These are phyloP conservation scores for Brenthis hecate DNA, from an alignment of 2,888 invertebrate species.

Conservation along the genomic window DNA sequence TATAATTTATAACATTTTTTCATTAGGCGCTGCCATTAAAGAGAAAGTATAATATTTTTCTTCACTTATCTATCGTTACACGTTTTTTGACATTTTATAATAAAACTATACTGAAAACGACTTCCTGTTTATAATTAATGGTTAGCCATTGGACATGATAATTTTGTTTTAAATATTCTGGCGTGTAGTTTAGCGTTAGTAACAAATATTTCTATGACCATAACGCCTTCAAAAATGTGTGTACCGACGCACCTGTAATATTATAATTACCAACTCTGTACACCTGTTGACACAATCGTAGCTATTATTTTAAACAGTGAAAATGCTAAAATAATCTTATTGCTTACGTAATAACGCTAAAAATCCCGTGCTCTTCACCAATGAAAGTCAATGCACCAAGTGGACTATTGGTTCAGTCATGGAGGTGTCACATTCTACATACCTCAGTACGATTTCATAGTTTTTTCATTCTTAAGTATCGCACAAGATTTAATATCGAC, in stretches of 20 bases:
- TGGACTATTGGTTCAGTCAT: constrained; percentile 17
- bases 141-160: constrained; percentile 20
- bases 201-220: constrained; percentile 56
- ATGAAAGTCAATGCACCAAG: background rate
- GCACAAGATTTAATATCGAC: constrained; percentile 10
- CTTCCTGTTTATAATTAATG: constrained; percentile 21
- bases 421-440: constrained; percentile 50
- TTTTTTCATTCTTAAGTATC: constrained; percentile 27
- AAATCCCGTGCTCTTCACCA: background rate
- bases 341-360: background rate
- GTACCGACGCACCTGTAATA: constrained; percentile 54
- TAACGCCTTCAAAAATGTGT: constrained; percentile 36
- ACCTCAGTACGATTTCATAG: constrained; percentile 37
- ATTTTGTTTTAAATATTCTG: constrained; percentile 21
- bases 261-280: constrained; percentile 40
- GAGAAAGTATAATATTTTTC: constrained; percentile 29
- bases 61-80: constrained; percentile 19
- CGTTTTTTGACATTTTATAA: constrained; percentile 25
- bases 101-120: constrained; percentile 15
- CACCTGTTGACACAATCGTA: background rate
- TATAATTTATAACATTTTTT: constrained; percentile 21
- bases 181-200: constrained; percentile 58
- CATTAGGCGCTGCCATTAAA: constrained; percentile 15
- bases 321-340: constrained; percentile 6
- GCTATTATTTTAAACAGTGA: background rate